Conservation (phyloP, 2,888 invertebrate species). For the Latrodectus elegans region DNA sequence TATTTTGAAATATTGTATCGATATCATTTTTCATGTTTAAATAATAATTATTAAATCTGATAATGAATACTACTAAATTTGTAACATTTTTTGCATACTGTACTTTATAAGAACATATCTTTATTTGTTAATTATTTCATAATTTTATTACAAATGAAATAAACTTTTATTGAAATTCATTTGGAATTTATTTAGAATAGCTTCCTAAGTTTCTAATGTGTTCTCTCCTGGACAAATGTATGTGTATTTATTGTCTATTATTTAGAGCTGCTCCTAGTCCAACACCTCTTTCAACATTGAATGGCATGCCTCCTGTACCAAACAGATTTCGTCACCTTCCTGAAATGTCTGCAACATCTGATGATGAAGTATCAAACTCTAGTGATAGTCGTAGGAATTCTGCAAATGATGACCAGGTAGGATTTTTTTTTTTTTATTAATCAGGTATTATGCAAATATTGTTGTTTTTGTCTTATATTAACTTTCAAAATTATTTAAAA, state of each 20-base stretch:
- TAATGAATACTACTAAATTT: no score
- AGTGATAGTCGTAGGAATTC: slow-evolving; percentile 73
- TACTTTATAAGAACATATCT: no score
- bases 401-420: slow-evolving; percentile 75
- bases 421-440: slow-evolving; percentile 4
- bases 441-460: background rate
- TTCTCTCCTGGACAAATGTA: no score
- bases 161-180: no score
- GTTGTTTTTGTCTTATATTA: background rate
- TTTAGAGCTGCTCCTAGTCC: slow-evolving; percentile 69
- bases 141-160: no score
- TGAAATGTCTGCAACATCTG: slow-evolving; percentile 74
- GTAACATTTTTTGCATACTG: no score
- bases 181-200: no score
- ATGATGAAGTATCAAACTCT: slow-evolving; percentile 75
- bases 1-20: no score
- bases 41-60: no score
- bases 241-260: background rate
- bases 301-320: slow-evolving; percentile 68
- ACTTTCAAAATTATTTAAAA: background rate
- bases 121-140: no score
- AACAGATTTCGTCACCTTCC: slow-evolving; percentile 59
- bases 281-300: slow-evolving; percentile 45
- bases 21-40: no score
- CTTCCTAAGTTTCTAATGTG: no score